Conservation (phyloP, 2,888 invertebrate genomes). For the Fissipunctia ypsillon region DNA sequence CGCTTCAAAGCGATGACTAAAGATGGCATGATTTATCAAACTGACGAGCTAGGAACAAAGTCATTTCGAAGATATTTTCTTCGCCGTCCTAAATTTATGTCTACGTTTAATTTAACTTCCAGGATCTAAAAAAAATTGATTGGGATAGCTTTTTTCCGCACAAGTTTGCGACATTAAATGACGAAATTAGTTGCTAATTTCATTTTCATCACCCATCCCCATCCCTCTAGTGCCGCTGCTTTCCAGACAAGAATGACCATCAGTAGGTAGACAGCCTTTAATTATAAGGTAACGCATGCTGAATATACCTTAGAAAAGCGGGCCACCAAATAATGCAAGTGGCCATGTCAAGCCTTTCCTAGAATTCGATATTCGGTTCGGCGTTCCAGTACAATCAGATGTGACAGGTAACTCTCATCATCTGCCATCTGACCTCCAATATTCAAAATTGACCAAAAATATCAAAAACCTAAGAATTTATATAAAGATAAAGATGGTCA, state of each 20-base stretch:
- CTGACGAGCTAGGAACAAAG: conserved; percentile 60
- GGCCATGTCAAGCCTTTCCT: too few relatives aligned
- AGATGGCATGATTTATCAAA: conserved; percentile 67
- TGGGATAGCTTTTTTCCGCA: conserved; percentile 33
- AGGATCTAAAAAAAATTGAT: conserved; percentile 52
- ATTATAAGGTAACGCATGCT: too few relatives aligned
- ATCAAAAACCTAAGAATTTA: background rate
- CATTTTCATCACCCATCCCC: conserved; percentile 34
- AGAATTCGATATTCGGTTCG: background rate
- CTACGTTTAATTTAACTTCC: conserved; percentile 65
- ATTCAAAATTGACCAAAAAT: background rate
- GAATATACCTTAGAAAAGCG: background rate
- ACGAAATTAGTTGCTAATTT: conserved; percentile 32
- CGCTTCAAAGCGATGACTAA: conserved; percentile 73
- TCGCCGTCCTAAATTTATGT: conserved; percentile 55
- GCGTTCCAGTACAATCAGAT: background rate
- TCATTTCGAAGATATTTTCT: conserved; percentile 64
- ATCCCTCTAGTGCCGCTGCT: background rate
- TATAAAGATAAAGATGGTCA: too few relatives aligned
- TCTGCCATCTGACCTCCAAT: background rate
- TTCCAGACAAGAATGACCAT: background rate
- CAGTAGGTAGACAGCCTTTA: too few relatives aligned
- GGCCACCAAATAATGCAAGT: background rate
- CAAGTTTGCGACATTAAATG: conserved; percentile 39
- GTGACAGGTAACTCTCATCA: background rate